Base-by-base conservation (phyloP, 2,888 invertebrate genomes). In the Cosmopolites sordidus region DNA sequence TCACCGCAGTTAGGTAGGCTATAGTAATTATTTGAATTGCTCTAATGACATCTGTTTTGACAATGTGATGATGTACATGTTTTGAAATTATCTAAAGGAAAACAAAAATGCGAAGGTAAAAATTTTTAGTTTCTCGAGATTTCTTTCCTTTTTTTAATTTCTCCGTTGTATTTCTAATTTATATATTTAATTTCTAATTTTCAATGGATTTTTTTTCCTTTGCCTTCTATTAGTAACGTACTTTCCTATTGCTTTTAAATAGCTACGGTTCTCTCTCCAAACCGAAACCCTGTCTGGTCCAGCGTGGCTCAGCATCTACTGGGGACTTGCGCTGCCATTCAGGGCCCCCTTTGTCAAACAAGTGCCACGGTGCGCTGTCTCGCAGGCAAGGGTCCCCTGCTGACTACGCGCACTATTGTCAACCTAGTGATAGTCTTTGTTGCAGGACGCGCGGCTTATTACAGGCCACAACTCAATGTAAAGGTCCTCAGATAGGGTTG, bases 241-340 rank as follows among this genome's bases (percentile, higher is more conserved):
- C 22, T 22, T 22, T 22, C 22, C 22, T 33, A 27, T 33, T 43
- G 15, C 40, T 45, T 43, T 42, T 50, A 14, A 27, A 41, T 77
- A 81, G 80, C 76, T 80, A 80, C 76, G 79, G 79, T 72, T 78
- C 79, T 67, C 79, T 78, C 67, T 78, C 78, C 67, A 82, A 81
- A 74, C 82, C 81, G 64, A 82, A 82, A 75, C 78, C 82, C 69
- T 82, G 82, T 75, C 77, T 82, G 73, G 82, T 81, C 62, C 80
- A 80, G 71, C 77, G 78, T 43, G 41, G 46, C 67, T 72, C 73
- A 55, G 67, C 72, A 58, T 76, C 76, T 66, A 73, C 75, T 69
- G 71, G 73, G 71, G 77, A 77, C 67, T 73, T 75, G 63, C 76
- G 78, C 64, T 75, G 75, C 69, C 78, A 78, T 70, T 74, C 76